Conservation (phyloP, 2,888 invertebrate genomes). For the Vesta saturnalis region DNA sequence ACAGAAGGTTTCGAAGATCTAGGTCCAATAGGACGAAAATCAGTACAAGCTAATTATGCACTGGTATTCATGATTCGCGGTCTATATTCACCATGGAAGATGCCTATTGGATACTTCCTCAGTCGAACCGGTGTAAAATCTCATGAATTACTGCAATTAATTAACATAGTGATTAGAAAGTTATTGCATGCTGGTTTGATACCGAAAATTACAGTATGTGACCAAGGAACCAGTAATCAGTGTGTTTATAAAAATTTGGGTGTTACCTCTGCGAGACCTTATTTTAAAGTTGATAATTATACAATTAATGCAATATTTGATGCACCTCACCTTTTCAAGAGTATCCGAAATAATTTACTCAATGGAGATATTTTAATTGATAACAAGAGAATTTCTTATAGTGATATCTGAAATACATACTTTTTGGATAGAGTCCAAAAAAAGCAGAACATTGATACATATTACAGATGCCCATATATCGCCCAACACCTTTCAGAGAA, state of each 20-base stretch:
- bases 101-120: background rate
- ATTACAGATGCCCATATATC: conserved; percentile 18
- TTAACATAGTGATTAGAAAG: background rate
- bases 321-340: conserved; percentile 18
- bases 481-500: conserved; percentile 23
- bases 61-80: conserved; percentile 19
- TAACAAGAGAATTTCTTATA: background rate
- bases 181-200: conserved; percentile 1
- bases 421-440: too few relatives aligned
- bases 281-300: too few relatives aligned
- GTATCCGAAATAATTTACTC: conserved; percentile 7
- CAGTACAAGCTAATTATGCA: conserved; percentile 12
- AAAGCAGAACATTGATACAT: conserved; percentile 12
- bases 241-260: conserved; percentile 6
- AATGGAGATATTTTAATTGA: background rate
- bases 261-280: conserved; percentile 6
- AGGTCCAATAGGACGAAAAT: conserved; percentile 18
- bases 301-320: conserved; percentile 20
- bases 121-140: background rate
- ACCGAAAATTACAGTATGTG: conserved; percentile 16
- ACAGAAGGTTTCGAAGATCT: conserved; percentile 32
- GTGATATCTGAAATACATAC: too few relatives aligned
- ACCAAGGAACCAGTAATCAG: conserved; percentile 19
- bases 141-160: background rate
- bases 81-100: background rate